These are phyloP conservation scores for Zophobas atratus DNA, from an alignment of 1,140 invertebrate genomes.

Conservation along the genomic window DNA sequence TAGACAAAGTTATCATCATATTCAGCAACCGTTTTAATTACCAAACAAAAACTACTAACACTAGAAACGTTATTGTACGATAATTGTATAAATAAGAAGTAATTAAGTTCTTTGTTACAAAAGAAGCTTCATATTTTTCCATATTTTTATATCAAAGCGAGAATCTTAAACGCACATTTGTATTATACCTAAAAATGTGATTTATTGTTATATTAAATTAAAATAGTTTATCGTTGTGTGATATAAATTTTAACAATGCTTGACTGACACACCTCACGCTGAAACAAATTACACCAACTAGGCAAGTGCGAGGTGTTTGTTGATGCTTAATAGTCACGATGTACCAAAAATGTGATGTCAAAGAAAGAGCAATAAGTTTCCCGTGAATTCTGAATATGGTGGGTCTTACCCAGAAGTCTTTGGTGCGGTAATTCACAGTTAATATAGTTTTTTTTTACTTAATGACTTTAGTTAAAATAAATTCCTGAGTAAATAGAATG, in stretches of 20 bases:
- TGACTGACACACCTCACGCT: constrained; percentile 13
- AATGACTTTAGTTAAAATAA: constrained; percentile 45
- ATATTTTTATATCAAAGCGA: constrained; percentile 38
- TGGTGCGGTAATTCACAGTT: constrained; percentile 32
- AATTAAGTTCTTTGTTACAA: constrained; percentile 31
- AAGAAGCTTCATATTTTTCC: constrained; percentile 35
- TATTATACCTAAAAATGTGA: constrained; percentile 38
- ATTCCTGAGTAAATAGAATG: constrained; percentile 49
- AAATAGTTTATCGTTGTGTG: constrained; percentile 43
- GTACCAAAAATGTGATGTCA: constrained; percentile 36
- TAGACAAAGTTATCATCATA: constrained; percentile 40
- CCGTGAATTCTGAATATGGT: constrained; percentile 40
- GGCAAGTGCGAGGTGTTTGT: constrained; percentile 14
- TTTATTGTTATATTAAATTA: constrained; percentile 27
- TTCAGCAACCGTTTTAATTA: constrained; percentile 39
- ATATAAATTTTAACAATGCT: constrained; percentile 41
- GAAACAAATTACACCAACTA: not conserved
- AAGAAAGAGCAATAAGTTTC: constrained; percentile 30
- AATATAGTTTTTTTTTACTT: constrained; percentile 41
- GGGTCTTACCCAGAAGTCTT: constrained; percentile 36
- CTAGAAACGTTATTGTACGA: constrained; percentile 20
- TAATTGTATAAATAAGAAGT: constrained; percentile 43
- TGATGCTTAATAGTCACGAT: constrained; percentile 29
- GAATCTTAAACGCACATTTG: constrained; percentile 34
- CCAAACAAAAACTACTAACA: constrained; percentile 18